A percentile compares a stretch with the other conserved stretches of the same genome.
phyloP scores from a whole-genome alignment of 2,797 vertebrate species.

The Xiphorhynchus erythropygius region DNA sequence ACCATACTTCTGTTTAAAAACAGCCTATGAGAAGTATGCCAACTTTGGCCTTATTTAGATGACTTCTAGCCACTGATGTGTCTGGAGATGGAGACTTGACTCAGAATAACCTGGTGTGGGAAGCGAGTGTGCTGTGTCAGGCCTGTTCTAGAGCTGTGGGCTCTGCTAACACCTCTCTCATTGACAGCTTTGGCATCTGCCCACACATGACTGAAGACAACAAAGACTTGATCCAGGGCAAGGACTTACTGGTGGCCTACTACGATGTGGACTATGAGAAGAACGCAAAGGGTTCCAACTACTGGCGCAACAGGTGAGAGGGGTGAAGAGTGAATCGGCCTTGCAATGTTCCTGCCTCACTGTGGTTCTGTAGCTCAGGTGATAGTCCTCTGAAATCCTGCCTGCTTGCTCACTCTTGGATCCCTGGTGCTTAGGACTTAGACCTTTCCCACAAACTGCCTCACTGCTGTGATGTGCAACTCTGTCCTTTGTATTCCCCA shows the following conservation, averaged over 20 bases:
- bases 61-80: not conserved
- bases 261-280: slow-evolving; percentile 96
- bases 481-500: not conserved
- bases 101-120: not conserved
- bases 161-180: not conserved
- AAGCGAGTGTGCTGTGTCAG: not conserved
- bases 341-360: fast-evolving
- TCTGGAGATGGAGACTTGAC: not conserved
- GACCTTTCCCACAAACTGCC: not conserved
- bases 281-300: slow-evolving; percentile 97
- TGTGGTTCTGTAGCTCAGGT: fast-evolving
- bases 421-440: not conserved
- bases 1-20: not conserved
- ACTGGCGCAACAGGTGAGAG: slow-evolving; percentile 96
- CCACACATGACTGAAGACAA: slow-evolving; percentile 97
- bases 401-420: not conserved
- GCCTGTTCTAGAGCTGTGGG: not conserved
- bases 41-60: not conserved
- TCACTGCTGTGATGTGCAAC: not conserved
- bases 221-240: slow-evolving; percentile 91
- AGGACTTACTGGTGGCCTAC: slow-evolving; percentile 92
- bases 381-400: not conserved
- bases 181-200: slow-evolving; percentile 90
- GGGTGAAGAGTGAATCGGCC: fast-evolving
- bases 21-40: not conserved